Base-by-base conservation (phyloP, 2,113 vertebrate genomes). In the Astur gentilis region DNA sequence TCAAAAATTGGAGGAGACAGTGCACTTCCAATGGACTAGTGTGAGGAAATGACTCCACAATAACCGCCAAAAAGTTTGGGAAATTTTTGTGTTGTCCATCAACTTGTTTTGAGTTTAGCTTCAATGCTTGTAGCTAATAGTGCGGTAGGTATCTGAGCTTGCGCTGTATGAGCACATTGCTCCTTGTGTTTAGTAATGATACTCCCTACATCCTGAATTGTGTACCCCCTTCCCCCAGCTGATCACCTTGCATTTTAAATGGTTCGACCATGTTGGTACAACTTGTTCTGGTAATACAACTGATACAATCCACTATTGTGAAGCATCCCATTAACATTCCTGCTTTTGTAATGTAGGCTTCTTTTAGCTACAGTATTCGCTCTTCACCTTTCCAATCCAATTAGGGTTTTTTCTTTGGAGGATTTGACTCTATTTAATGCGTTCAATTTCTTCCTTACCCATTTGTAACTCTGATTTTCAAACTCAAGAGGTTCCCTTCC, bases 301-400 rank as follows among this genome's bases (percentile, higher is more conserved):
- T 27, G 52, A 50, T 81, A 67, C 31, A 86, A 31, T 76, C 36
- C 52, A 10, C 62, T 91, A 10, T 64, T 71, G 67, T 83, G 49
- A 80, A 87, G 50, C 73, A 88, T 93, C 54, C 49, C 26, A 62
- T 67, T 95, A 79, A 85, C 72, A 92, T 83, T 93, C 72, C 76
- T 92, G 32, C 66, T 92, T 88, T 94, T 92, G 76, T 95, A 42
- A 66, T 58, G 58, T 5, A 54, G 49, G 22, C 45, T 73, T 83
- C 42, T 89, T 96, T 75, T 78, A 84, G 55, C 69, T 57, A 49
- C 42, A 75, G 42, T 91, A 38, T 70, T 52, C 23, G 87, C 75
- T 94, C 73, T 88, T 93, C 89, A 90, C 57, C 38, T 95, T 91
- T 84, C 60, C 92, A 91, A 54, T 97, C 92, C 91, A 81, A 42